Conservation (phyloP, 2,113 vertebrate genomes). For the Guaruba guarouba region DNA sequence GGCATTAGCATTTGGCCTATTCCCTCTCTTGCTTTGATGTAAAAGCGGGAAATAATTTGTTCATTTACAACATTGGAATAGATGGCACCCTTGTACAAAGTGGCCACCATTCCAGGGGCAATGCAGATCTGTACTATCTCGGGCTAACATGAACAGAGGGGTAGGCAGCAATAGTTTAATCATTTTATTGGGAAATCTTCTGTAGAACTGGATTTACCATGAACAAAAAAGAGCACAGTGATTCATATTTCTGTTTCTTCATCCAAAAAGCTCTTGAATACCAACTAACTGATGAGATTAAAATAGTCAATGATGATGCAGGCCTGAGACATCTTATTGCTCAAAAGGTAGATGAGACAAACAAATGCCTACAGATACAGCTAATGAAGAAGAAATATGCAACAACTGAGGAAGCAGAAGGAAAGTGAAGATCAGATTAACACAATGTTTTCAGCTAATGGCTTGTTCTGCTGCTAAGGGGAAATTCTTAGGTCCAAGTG, state of each 20-base stretch:
- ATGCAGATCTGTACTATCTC: neutral
- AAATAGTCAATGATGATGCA: neutral
- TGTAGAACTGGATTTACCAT: neutral
- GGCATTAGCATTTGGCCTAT: neutral
- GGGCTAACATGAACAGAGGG: neutral
- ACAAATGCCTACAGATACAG: neutral
- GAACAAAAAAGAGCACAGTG: neutral
- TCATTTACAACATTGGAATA: neutral
- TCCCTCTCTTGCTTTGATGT: neutral
- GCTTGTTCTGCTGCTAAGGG: neutral
- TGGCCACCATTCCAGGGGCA: neutral
- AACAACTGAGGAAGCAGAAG: neutral
- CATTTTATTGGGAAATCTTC: neutral
- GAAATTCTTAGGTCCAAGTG: neutral
- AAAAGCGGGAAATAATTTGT: neutral
- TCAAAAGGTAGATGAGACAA: neutral
- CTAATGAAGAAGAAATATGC: neutral
- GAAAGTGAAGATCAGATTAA: neutral
- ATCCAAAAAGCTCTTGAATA: neutral
- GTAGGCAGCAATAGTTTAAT: neutral
- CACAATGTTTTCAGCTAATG: neutral
- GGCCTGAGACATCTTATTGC: neutral
- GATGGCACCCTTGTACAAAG: neutral
- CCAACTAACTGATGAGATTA: neutral
- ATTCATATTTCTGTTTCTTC: neutral